phyloP scores from a whole-genome alignment of 2,113 vertebrate genomes.

The Neomonachus schauinslandi region DNA sequence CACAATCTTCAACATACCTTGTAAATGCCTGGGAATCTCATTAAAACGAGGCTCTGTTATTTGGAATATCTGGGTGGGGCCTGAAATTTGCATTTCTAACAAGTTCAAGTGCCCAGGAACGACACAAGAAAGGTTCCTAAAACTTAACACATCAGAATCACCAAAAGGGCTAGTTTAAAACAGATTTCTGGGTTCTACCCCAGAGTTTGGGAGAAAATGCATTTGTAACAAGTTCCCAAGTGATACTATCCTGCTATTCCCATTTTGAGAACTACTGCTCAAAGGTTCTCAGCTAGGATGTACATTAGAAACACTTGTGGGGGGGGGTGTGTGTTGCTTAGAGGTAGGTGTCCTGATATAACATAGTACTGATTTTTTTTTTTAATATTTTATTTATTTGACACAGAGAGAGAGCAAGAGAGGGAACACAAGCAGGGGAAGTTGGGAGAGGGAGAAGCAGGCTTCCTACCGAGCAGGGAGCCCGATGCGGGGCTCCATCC shows the following conservation, averaged over 20 bases:
- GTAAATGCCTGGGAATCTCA: not conserved
- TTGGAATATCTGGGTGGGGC: not conserved
- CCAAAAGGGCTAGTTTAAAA: not conserved
- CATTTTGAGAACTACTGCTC: not conserved
- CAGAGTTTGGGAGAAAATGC: not conserved
- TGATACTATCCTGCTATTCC: not conserved
- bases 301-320: not conserved
- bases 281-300: not conserved
- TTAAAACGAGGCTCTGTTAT: slow-evolving; percentile 21
- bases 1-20: not conserved
- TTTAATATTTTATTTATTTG: too few relatives aligned
- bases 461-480: too few relatives aligned
- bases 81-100: not conserved
- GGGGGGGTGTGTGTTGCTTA: not conserved
- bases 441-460: too few relatives aligned
- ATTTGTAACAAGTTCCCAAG: not conserved
- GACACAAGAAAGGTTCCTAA: not conserved
- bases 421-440: too few relatives aligned
- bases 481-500: too few relatives aligned
- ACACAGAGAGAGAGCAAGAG: too few relatives aligned
- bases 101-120: not conserved
- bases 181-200: not conserved
- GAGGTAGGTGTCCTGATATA: not conserved
- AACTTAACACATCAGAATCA: not conserved
- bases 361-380: not conserved